phyloP scores from a whole-genome alignment of 2,888 invertebrate species.

The Drosophila robusta region DNA sequence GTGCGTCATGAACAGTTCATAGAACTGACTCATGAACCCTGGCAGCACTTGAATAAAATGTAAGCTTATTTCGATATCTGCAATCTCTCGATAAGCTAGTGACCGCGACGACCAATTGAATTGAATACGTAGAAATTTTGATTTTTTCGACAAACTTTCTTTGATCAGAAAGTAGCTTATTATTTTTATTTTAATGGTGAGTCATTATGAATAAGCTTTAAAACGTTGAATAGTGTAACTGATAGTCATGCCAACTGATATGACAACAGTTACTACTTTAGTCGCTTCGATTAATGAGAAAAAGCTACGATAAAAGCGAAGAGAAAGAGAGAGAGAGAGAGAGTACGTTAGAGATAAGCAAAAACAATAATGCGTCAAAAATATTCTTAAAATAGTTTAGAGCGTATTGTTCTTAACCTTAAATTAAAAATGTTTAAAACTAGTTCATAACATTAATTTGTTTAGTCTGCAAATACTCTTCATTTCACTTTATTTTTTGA shows the following conservation, averaged over 20 bases:
- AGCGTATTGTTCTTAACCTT: neutral
- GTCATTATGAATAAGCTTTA: slow-evolving; percentile 3
- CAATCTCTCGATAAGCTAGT: neutral
- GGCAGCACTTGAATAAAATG: neutral
- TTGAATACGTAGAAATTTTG: too few relatives aligned
- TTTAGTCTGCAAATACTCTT: too few relatives aligned
- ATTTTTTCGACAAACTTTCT: too few relatives aligned
- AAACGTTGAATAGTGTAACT: slow-evolving; percentile 13
- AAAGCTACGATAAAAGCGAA: neutral
- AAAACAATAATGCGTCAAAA: neutral
- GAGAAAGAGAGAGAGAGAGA: neutral
- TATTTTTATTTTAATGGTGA: slow-evolving; percentile 21
- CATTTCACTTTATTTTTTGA: too few relatives aligned
- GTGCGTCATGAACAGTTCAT: slow-evolving; percentile 37
- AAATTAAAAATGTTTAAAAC: too few relatives aligned
- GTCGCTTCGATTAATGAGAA: neutral
- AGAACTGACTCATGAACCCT: slow-evolving; percentile 41
- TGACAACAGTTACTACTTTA: neutral
- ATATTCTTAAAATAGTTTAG: neutral
- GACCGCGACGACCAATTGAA: too few relatives aligned
- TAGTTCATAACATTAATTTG: too few relatives aligned
- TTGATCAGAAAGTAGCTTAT: neutral
- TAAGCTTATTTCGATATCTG: slow-evolving; percentile 6
- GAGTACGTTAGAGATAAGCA: neutral
- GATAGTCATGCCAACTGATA: slow-evolving; percentile 27